Evolutionary conservation across 2,888 invertebrate genomes (phyloP).

Genomic region (Eilema sororculum): DNA sequence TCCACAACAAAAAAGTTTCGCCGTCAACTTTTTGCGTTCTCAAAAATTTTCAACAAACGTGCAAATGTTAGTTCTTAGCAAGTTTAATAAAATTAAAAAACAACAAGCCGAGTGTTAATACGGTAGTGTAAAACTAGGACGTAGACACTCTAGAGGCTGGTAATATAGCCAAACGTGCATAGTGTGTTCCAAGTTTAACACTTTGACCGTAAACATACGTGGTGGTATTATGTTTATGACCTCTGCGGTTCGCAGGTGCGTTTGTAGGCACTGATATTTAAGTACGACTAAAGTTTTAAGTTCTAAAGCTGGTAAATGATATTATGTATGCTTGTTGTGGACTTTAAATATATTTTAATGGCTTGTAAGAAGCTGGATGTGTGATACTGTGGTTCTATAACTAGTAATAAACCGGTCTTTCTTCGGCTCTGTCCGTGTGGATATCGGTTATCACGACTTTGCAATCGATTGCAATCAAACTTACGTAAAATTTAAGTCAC

Average conservation of each 20-base stretch:
- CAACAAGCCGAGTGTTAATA: slow-evolving; percentile 34
- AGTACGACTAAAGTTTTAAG: slow-evolving; percentile 42
- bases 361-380: too few relatives aligned
- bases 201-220: slow-evolving; percentile 52
- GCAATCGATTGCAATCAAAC: too few relatives aligned
- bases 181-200: slow-evolving; percentile 55
- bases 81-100: slow-evolving; percentile 53
- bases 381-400: too few relatives aligned
- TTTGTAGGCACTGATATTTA: slow-evolving; percentile 45
- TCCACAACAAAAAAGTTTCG: background rate
- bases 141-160: slow-evolving; percentile 38
- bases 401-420: too few relatives aligned
- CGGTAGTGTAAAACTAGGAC: slow-evolving; percentile 50
- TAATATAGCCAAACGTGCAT: slow-evolving; percentile 44
- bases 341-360: slow-evolving; percentile 4
- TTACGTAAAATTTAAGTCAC: too few relatives aligned
- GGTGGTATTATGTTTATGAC: slow-evolving; percentile 20
- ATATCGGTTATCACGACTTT: too few relatives aligned
- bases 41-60: slow-evolving; percentile 44
- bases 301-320: slow-evolving; percentile 37
- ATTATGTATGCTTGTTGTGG: slow-evolving; percentile 17
- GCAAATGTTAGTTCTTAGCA: slow-evolving; percentile 41
- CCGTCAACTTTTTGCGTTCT: slow-evolving; percentile 10
- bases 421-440: too few relatives aligned
- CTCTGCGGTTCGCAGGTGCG: slow-evolving; percentile 45